phyloP scores from a whole-genome alignment of 92 coral and sea anemone genomes.

The Parazoanthus swiftii region DNA sequence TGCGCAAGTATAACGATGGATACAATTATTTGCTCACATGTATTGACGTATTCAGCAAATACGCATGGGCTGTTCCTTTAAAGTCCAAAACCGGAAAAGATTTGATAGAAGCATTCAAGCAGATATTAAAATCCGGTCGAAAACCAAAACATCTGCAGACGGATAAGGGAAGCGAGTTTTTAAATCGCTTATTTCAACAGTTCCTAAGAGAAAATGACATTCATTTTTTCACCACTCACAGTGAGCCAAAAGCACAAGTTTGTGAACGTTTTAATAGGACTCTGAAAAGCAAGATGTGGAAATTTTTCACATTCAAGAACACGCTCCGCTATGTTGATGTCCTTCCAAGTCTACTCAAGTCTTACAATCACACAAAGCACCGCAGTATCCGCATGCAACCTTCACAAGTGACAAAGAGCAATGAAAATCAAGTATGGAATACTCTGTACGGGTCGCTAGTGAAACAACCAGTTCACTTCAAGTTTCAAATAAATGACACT shows the following conservation, averaged over 20 bases:
- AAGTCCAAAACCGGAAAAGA: not conserved
- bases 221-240: slow-evolving; percentile 26
- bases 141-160: slow-evolving; percentile 11
- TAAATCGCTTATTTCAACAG: slow-evolving; percentile 20
- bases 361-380: slow-evolving; percentile 45
- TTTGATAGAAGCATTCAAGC: no score
- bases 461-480: not conserved
- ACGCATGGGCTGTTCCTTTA: not conserved
- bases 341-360: slow-evolving; percentile 27
- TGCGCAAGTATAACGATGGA: no score
- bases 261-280: slow-evolving; percentile 49
- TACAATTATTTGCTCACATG: not conserved
- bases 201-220: slow-evolving; percentile 34
- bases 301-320: not conserved
- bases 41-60: no score
- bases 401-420: not conserved
- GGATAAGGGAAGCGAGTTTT: slow-evolving; percentile 45
- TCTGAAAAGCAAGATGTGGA: slow-evolving; percentile 45
- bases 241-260: not conserved
- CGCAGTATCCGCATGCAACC: slow-evolving; percentile 42
- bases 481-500: no score
- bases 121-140: no score
- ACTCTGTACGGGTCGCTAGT: not conserved
- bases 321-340: slow-evolving; percentile 37
- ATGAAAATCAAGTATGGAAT: not conserved